phyloP scores from a whole-genome alignment of 2,797 vertebrate genomes.

The Benthosema pterotum region DNA sequence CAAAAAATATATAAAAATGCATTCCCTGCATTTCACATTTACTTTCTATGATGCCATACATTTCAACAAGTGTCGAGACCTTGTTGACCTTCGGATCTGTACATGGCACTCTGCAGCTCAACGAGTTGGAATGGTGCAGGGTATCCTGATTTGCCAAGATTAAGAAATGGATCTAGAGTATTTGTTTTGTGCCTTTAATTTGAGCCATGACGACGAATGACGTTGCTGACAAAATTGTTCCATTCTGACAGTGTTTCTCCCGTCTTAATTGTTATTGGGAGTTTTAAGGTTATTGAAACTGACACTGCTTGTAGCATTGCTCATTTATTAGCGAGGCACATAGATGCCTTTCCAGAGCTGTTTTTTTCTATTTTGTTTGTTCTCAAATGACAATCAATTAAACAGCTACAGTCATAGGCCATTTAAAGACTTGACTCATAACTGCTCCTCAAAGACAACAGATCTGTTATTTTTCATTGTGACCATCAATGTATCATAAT shows the following conservation, averaged over 20 bases:
- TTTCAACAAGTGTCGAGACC: conserved; percentile 58
- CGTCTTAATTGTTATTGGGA: conserved; percentile 11
- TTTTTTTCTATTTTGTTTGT: conserved; percentile 15
- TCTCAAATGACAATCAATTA: conserved; percentile 59
- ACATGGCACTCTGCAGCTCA: conserved; percentile 26
- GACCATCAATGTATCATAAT: conserved; percentile 22
- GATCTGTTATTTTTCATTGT: conserved; percentile 28
- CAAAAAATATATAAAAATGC: conserved; percentile 76
- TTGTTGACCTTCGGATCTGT: conserved; percentile 33
- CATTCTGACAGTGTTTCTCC: conserved; percentile 38
- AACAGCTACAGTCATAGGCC: conserved; percentile 25
- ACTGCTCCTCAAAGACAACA: conserved; percentile 24
- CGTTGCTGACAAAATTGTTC: conserved; percentile 7
- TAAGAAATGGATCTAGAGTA: conserved; percentile 33
- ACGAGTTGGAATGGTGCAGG: conserved; percentile 36
- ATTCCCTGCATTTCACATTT: conserved; percentile 84
- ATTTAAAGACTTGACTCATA: conserved; percentile 31
- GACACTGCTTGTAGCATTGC: conserved; percentile 13
- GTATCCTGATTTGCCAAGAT: conserved; percentile 53
- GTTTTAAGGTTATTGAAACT: conserved; percentile 24
- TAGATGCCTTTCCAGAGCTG: conserved; percentile 17
- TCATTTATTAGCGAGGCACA: conserved; percentile 3
- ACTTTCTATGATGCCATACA: conserved; percentile 80
- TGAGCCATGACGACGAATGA: conserved; percentile 22
- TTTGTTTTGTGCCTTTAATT: conserved; percentile 57